Conservation (phyloP, 1,140 invertebrate genomes). For the Drosophila seguyi region DNA sequence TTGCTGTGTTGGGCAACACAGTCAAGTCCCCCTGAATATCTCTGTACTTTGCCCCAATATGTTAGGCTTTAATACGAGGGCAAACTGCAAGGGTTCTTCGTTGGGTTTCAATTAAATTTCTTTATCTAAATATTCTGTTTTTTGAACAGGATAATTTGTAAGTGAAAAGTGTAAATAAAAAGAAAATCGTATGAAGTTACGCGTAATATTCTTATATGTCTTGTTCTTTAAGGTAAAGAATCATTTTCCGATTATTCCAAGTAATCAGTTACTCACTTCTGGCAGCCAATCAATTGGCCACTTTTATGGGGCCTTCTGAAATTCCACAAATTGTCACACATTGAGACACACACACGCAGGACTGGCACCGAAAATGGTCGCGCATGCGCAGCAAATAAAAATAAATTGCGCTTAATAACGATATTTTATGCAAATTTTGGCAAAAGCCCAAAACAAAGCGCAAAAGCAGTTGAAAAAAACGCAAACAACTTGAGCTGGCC, state of each 20-base stretch:
- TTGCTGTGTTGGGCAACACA: constrained; percentile 6
- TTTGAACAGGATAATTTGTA: too few species aligned
- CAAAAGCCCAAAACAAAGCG: constrained; percentile 41
- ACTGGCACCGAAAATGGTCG: constrained; percentile 63
- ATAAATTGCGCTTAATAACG: constrained; percentile 77
- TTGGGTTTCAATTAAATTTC: not conserved
- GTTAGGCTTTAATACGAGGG: constrained; percentile 18
- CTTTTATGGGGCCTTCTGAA: constrained; percentile 52
- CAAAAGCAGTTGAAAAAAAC: constrained; percentile 19
- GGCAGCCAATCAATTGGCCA: constrained; percentile 26
- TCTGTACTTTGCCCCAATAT: constrained; percentile 16
- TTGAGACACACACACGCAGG: not conserved
- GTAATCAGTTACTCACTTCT: constrained; percentile 9
- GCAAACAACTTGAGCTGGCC: constrained; percentile 23
- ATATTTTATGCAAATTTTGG: constrained; percentile 77
- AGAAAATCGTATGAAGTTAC: too few species aligned
- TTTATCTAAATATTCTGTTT: too few species aligned
- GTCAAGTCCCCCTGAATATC: constrained; percentile 9
- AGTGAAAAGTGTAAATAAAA: too few species aligned
- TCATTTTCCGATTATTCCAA: not conserved
- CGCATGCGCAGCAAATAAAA: constrained; percentile 78
- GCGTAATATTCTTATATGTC: not conserved
- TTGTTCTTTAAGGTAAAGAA: not conserved
- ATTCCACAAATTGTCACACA: constrained; percentile 36
- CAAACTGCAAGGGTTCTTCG: not conserved